These are phyloP conservation scores for Cotesia chilonis DNA, from an alignment of 1,140 invertebrate species.

Conservation along the genomic window DNA sequence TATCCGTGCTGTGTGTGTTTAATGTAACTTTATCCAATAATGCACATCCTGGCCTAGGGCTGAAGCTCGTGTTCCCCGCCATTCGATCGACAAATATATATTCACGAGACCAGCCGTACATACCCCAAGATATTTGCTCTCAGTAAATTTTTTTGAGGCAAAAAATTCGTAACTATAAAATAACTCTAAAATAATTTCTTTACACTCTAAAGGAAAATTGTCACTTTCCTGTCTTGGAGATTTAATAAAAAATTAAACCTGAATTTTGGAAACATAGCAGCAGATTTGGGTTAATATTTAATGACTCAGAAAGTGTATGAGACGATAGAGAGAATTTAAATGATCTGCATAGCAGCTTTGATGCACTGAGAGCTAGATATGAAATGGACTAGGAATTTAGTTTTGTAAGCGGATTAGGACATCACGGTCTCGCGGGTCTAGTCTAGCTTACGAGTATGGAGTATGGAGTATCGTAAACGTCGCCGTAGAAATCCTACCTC, in stretches of 20 bases:
- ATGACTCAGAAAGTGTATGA: not conserved
- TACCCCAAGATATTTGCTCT: conserved; percentile 28
- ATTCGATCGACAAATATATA: conserved; percentile 48
- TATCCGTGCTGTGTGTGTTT: conserved; percentile 52
- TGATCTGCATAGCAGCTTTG: not conserved
- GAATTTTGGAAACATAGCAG: too few species aligned
- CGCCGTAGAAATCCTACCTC: not conserved
- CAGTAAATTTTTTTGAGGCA: not conserved
- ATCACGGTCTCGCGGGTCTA: conserved; percentile 51
- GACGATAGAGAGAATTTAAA: not conserved
- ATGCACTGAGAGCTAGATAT: not conserved
- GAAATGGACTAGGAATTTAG: conserved; percentile 31
- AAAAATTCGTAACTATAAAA: too few species aligned
- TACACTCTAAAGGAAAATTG: too few species aligned
- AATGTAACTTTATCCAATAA: conserved; percentile 66
- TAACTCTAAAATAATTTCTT: too few species aligned
- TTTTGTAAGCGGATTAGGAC: conserved; percentile 64
- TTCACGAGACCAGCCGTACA: conserved; percentile 23
- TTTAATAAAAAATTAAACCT: too few species aligned
- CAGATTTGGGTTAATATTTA: too few species aligned
- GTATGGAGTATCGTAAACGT: not conserved
- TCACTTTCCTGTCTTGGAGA: too few species aligned
- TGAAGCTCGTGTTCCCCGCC: conserved; percentile 40
- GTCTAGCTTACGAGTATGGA: conserved; percentile 6
- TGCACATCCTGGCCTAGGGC: conserved; percentile 63